Conservation (phyloP, 2,113 vertebrate genomes). For the Dasypus novemcinctus region DNA sequence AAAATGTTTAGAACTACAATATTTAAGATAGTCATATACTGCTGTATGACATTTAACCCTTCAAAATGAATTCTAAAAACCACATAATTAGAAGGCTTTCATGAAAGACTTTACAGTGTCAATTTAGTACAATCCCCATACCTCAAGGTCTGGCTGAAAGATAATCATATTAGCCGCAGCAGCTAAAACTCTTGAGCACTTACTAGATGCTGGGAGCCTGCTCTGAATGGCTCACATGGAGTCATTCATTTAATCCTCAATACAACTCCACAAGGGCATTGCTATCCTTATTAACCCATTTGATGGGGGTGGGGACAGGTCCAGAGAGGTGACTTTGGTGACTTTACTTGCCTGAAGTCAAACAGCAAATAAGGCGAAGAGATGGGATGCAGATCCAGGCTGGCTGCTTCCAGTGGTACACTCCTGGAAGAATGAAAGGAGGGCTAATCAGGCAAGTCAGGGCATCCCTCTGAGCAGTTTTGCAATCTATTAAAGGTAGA, state of each 20-base stretch:
- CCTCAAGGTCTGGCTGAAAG: neutral
- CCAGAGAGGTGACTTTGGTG: slow-evolving; percentile 7
- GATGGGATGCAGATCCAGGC: neutral
- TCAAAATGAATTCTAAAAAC: slow-evolving; percentile 31
- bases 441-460: too few species aligned
- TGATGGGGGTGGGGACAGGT: neutral
- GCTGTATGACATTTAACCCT: neutral
- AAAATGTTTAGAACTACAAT: neutral
- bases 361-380: neutral
- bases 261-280: neutral
- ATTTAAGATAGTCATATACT: slow-evolving; percentile 18
- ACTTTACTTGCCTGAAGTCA: neutral
- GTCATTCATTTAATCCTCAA: neutral
- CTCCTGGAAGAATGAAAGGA: neutral
- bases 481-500: neutral
- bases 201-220: neutral
- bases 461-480: neutral
- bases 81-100: neutral
- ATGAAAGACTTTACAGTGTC: neutral
- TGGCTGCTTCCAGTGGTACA: neutral
- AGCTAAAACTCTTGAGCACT: neutral
- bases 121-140: neutral
- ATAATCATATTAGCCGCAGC: neutral
- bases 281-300: neutral
- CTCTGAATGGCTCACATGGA: neutral